Evolutionary conservation across 2,797 vertebrate genomes (phyloP), one percentile per base, ranked within the genome.

Genomic region (Paguma larvata): DNA sequence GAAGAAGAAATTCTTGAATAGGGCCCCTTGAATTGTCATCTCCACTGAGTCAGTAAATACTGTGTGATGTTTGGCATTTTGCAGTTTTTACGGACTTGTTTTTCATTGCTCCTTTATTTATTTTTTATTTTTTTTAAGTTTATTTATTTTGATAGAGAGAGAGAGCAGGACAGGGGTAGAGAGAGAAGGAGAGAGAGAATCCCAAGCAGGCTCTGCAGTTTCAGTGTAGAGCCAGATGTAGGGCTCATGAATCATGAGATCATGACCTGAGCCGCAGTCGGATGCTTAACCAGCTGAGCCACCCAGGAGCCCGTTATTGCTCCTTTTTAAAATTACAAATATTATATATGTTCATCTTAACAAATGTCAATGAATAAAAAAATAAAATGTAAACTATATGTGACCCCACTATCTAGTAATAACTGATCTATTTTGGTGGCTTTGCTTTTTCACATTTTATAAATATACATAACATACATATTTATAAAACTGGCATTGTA

Each of bases 381-480:
- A 67, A 83, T 59, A 56, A 92, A 83, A 59, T 77, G 38, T n/a
- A 70, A 59, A 70, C 67, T n/a, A 70, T 10, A 27, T 51, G 78
- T 84, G 68, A 88, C 41, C 16, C 25, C 41, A 62, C 59, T 51
- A 48, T 41, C 51, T 91, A 86, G 44, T 80, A 56, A 65, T 48
- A 73, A 46, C 53, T 30, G 21, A 27, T 65, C 19, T 44, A 32
- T 83, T 94, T 94, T 70, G 93, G 41, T 78, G 19, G 70, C 38
- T 86, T 62, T 48, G 23, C 12, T 56, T 89, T 90, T 41, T 93
- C 82, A 59, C n/a, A 48, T 80, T 90, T 96, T 90, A 46, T 85
- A 85, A 65, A 78, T 78, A 41, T 32, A 65, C 8, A 25, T n/a
- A 84, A 30, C 44, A 23, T 44, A 25, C 46, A 67, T 48, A 90